A percentile compares a stretch with the other conserved stretches of the same genome.
phyloP scores from a whole-genome alignment of 2,888 invertebrate species.

The Limnephilus rhombicus region DNA sequence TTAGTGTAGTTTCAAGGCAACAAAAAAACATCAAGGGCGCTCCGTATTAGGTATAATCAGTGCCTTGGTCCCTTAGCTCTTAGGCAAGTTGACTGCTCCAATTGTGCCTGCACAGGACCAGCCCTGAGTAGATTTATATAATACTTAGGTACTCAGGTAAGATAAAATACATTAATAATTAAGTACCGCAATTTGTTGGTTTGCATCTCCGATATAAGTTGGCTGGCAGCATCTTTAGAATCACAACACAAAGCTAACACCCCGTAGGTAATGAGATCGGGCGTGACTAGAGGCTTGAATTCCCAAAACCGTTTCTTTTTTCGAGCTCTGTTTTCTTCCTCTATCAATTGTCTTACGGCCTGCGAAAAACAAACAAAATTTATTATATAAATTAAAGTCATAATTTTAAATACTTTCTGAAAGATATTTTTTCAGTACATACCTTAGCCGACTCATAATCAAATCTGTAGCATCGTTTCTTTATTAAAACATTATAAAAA shows the following conservation, averaged over 20 bases:
- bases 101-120: no score
- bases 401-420: neutral
- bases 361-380: constrained; percentile 67
- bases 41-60: no score
- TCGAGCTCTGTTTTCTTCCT: constrained; percentile 73
- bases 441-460: constrained; percentile 86
- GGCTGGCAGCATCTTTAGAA: constrained; percentile 79
- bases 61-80: no score
- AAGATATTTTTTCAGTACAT: constrained; percentile 69
- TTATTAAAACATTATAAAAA: constrained; percentile 92
- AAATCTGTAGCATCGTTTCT: constrained; percentile 84
- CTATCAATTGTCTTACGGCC: constrained; percentile 79
- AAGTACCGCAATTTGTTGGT: constrained; percentile 80
- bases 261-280: constrained; percentile 92
- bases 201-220: constrained; percentile 85
- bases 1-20: neutral
- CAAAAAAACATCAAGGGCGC: no score
- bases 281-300: constrained; percentile 76
- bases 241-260: constrained; percentile 89
- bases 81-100: no score
- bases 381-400: neutral
- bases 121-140: neutral
- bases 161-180: neutral
- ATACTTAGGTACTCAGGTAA: neutral
- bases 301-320: constrained; percentile 71